Base-by-base conservation (phyloP, 2,797 vertebrate species). In the Semaprochilodus insignis region DNA sequence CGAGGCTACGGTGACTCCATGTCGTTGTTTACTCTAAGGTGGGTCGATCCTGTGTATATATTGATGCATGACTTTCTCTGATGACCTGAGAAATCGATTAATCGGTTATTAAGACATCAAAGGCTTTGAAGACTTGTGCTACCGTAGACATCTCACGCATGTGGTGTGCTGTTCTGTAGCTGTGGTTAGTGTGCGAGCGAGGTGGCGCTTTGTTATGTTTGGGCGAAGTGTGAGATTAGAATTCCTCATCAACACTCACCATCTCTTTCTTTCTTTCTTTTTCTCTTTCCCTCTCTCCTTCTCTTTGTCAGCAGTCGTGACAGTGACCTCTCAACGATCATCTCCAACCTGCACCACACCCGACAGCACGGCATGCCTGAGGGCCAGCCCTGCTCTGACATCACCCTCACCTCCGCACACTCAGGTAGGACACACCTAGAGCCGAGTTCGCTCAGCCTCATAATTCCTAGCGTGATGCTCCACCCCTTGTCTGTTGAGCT, bases 281-380 rank as follows among this genome's bases (percentile, higher is more conserved):
- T 59, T 83, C 71, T 82, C 59, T 62, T 62, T 86, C 55, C 85
- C 48, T 67, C 23, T 62, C 63, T 85, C 80, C 57, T 74, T 77
- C 65, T 85, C 75, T 81, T 89, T 84, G 87, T 71, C 93, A 87
- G 25, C 94, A 99, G 97, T 95, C 97, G 96, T 83, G 97, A 98
- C 93, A 95, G 93, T 90, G 96, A 96, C 91, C 96, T 99, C 55
- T 96, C 97, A 87, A 95, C 96, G 89, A 97, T 99, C 95, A 96
- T 99, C 93, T 97, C 97, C 93, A 99, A 94, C 89, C 94, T 99
- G 89, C 97, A 97, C 86, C 97, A 96, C 93, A 97, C 95, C 90
- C 95, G 96, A 89, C 97, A 97, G 90, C 97, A 97, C 95, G 96
- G 96, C 87, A 97, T 98, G 97, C 97, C 98, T 48, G 98, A 99